These are phyloP conservation scores for Drosophila quasianomalipes DNA, from an alignment of 2,888 invertebrate genomes.

Conservation along the genomic window DNA sequence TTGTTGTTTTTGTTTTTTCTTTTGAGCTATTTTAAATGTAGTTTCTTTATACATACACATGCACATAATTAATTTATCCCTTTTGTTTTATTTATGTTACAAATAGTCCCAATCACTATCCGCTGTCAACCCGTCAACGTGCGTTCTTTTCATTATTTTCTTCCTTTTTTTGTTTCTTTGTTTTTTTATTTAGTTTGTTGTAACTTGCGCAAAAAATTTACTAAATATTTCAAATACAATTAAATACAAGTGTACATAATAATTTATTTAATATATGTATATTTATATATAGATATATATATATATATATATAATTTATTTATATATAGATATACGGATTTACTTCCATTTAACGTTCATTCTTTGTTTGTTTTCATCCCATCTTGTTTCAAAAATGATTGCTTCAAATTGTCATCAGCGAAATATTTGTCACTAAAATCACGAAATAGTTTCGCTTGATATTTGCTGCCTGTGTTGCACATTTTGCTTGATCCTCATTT, in stretches of 20 bases:
- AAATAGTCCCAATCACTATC: constrained; percentile 70
- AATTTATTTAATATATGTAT: constrained; percentile 76
- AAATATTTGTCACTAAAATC: constrained; percentile 84
- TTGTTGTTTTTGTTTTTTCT: constrained; percentile 1
- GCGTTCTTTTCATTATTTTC: constrained; percentile 22
- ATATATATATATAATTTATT: constrained; percentile 61
- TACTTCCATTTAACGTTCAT: constrained; percentile 40
- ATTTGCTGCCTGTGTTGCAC: constrained; percentile 67
- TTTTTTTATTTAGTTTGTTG: constrained; percentile 50
- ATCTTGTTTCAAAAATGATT: constrained; percentile 83
- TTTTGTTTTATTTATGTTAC: constrained; percentile 51
- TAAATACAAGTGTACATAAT: constrained; percentile 82
- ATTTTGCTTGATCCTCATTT: constrained; percentile 69
- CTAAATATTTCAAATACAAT: constrained; percentile 82
- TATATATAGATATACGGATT: constrained; percentile 75
- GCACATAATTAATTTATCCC: constrained; percentile 70
- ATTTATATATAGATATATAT: constrained; percentile 67
- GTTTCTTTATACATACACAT: constrained; percentile 49
- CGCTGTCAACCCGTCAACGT: constrained; percentile 64
- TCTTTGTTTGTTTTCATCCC: constrained; percentile 52
- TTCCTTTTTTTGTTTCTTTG: constrained; percentile 4
- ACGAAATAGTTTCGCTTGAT: constrained; percentile 83
- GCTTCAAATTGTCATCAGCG: constrained; percentile 84
- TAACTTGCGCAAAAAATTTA: constrained; percentile 82
- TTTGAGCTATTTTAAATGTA: constrained; percentile 71